Evolutionary conservation across 2,797 vertebrate genomes (phyloP), one percentile per base, ranked within the genome.

Genomic region (Taenioides sp.): DNA sequence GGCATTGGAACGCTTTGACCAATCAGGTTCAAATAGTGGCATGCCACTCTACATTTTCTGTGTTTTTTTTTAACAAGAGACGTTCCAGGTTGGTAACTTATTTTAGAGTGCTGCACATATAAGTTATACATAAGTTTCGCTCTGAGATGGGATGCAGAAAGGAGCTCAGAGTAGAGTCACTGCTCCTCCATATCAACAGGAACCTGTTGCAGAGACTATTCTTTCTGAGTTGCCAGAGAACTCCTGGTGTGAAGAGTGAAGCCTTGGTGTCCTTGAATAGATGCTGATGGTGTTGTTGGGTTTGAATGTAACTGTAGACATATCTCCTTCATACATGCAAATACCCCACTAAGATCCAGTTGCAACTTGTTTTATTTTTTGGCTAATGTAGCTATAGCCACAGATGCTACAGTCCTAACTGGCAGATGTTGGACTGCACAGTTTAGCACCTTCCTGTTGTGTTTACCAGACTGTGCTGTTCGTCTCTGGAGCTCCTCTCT

Each of bases 401-500:
- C 59, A 31, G 34, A 65, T 65, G 64, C 64, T 27, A 27, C n/a
- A 50, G 47, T 66, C 65, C 27, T 50, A 65, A 52, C 47, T 52
- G 25, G 23, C 65, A 66, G 65, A 66, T 52, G 43, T 52, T 28
- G 52, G 55, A 59, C 57, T 27, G 43, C 23, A 40, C 57, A 57
- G 22, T 28, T 59, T 58, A 34, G 50, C 25, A 43, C 55, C 67
- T 69, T 40, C 54, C 58, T 70, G 68, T 70, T 61, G 34, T 60
- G 58, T 49, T 59, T 58, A 66, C 47, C 47, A 52, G 65, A 31
- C 25, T 25, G 28, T 52, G 47, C 49, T 52, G 47, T 10, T 17
- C 17, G 64, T 69, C 25, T 40, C 57, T 20, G 28, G 52, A 78
- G 77, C 78, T 80, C 74, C 80, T 69, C 81, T 68, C 81, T 69